Evolutionary conservation across 2,888 invertebrate genomes (phyloP).

Genomic region (Dioctria rufipes): DNA sequence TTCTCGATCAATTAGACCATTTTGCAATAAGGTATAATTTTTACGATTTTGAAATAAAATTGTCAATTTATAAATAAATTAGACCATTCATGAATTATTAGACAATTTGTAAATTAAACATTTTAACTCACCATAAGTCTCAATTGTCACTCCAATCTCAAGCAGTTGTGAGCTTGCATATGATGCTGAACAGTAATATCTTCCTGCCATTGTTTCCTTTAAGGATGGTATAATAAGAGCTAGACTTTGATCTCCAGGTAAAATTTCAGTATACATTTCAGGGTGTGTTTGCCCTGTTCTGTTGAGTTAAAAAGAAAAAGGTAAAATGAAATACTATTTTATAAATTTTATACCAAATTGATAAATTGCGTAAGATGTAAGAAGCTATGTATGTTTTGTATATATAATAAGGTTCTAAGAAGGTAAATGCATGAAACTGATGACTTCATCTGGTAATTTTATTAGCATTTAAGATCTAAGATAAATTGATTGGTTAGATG

Average conservation of each 20-base stretch:
- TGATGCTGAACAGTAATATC: constrained; percentile 86
- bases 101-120: not conserved
- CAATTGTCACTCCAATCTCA: constrained; percentile 78
- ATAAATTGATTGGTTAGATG: too few species aligned
- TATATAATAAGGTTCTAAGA: not conserved
- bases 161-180: constrained; percentile 82
- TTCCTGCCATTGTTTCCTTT: constrained; percentile 83
- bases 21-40: too few species aligned
- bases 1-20: too few species aligned
- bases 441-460: constrained; percentile 12
- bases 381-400: too few species aligned
- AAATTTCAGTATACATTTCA: constrained; percentile 79
- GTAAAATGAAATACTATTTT: too few species aligned
- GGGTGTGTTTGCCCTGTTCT: constrained; percentile 71
- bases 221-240: constrained; percentile 83
- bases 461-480: not conserved
- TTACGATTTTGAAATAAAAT: too few species aligned
- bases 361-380: too few species aligned
- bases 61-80: too few species aligned
- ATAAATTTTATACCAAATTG: too few species aligned
- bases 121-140: constrained; percentile 78
- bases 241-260: constrained; percentile 77
- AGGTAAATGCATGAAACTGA: constrained; percentile 20
- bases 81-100: too few species aligned
- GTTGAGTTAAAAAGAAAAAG: too few species aligned